Conservation (phyloP, 2,888 invertebrate species). For the Chymomyza fuscimana region DNA sequence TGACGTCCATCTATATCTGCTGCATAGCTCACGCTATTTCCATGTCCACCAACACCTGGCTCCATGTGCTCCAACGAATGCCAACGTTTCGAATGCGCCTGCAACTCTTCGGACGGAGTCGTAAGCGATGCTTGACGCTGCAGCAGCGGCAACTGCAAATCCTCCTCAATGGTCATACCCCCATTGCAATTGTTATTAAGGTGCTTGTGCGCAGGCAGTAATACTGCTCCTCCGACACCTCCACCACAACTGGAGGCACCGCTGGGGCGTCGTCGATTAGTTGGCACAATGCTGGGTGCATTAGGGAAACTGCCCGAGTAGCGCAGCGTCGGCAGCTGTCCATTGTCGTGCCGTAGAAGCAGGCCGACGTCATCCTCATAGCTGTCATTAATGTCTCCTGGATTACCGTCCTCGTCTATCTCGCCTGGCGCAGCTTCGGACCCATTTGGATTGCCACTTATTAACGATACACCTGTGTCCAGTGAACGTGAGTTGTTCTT, state of each 20-base stretch:
- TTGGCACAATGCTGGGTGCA: conserved; percentile 63
- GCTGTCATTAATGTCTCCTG: conserved; percentile 63
- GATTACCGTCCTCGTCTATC: conserved; percentile 52
- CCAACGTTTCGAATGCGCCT: conserved; percentile 86
- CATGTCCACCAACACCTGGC: conserved; percentile 58
- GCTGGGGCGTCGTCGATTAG: conserved; percentile 61
- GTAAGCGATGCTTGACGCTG: conserved; percentile 79
- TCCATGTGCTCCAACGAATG: conserved; percentile 87
- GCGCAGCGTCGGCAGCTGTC: conserved; percentile 57
- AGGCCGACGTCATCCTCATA: conserved; percentile 73
- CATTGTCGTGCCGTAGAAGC: conserved; percentile 74
- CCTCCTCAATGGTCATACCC: conserved; percentile 77
- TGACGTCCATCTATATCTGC: conserved; percentile 69
- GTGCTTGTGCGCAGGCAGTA: conserved; percentile 70
- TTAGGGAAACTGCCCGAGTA: conserved; percentile 56
- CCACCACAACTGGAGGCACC: conserved; percentile 22
- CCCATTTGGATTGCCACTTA: conserved; percentile 70
- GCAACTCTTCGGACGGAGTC: conserved; percentile 77
- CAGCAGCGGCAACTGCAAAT: conserved; percentile 76
- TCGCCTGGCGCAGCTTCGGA: conserved; percentile 36
- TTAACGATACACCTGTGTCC: conserved; percentile 74
- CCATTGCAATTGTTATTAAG: conserved; percentile 80
- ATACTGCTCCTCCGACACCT: conserved; percentile 14
- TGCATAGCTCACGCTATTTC: conserved; percentile 74
- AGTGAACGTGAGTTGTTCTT: conserved; percentile 79